Evolutionary conservation across 92 coral and sea anemone species (phyloP), one percentile per base, ranked within the genome.

Genomic region (Muricea muricata): DNA sequence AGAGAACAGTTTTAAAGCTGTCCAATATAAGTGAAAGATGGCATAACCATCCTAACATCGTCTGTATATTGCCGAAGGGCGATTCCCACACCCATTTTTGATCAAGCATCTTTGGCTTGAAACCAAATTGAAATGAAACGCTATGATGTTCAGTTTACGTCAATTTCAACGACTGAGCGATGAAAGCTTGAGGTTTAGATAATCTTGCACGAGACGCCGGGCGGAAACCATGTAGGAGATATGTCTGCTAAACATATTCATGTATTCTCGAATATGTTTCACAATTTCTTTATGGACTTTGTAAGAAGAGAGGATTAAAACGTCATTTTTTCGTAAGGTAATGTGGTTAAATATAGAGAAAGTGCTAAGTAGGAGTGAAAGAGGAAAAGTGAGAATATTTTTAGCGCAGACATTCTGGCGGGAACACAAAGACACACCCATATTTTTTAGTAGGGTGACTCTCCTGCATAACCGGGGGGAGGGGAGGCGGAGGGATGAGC

Each of bases 381-480:
- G 26, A 25, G 35, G 26, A 29, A 14, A 29, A 7, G 71, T 29
- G 21, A 1, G 46, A 33, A 29, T 68, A 68, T 68, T 68, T 68
- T 68, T 68, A 68, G 41, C 41, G 50, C 75, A 68, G 75, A 68
- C 75, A 68, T 33, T 33, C 11, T 33, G 75, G 75, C 75, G 75
- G 41, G 41, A 13, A 7, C 1, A 68, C 71, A 65, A 29, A 68
- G 75, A 30, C 75, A 68, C 75, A 33, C 75, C 75, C 18, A 28
- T 65, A 7, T 29, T 23, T 37, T 41, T 3, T 30, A 6, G 9
- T n/a, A 41, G 45, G 41, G 18, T 41, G 42, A 33, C 5, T 2
- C 40, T 23, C 72, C 3, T 28, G 37, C 32, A 29, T 65, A 2
- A 12, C 9, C 28, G 17, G 28, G 60, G 60, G 60, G 60, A 25